phyloP scores from a whole-genome alignment of 2,113 vertebrate genomes.

The Aythya baeri region DNA sequence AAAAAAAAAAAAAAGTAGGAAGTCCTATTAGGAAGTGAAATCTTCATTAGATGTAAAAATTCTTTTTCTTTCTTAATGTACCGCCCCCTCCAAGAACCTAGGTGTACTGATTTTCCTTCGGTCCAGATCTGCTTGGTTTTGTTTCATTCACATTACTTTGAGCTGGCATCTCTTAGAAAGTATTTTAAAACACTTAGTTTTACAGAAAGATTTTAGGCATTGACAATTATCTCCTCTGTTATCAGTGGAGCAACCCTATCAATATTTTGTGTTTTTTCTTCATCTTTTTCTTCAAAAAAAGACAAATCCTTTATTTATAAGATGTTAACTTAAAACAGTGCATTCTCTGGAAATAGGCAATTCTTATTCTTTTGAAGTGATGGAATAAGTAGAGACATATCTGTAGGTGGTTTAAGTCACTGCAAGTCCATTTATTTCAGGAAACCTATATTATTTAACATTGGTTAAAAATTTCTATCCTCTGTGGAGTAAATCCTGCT shows the following conservation, averaged over 20 bases:
- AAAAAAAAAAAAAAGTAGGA: not conserved
- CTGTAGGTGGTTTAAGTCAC: not conserved
- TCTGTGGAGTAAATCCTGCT: not conserved
- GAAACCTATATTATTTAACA: not conserved
- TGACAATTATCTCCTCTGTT: not conserved
- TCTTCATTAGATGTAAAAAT: not conserved
- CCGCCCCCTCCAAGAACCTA: not conserved
- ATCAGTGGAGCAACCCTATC: not conserved
- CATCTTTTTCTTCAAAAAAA: not conserved
- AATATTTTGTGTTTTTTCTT: not conserved
- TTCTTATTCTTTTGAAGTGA: not conserved
- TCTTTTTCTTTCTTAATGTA: not conserved
- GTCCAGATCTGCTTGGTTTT: constrained; percentile 23
- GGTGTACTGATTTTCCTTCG: constrained; percentile 48
- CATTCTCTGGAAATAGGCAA: not conserved
- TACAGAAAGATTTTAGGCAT: not conserved
- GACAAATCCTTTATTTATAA: not conserved
- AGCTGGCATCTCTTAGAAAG: not conserved
- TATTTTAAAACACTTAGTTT: not conserved
- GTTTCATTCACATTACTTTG: constrained; percentile 18
- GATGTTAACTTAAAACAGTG: not conserved
- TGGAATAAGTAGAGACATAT: not conserved
- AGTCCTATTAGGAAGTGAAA: not conserved
- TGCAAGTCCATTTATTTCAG: not conserved
- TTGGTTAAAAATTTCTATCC: not conserved